These are phyloP conservation scores for Eupeodes latifasciatus DNA, from an alignment of 2,888 invertebrate species.

Conservation along the genomic window DNA sequence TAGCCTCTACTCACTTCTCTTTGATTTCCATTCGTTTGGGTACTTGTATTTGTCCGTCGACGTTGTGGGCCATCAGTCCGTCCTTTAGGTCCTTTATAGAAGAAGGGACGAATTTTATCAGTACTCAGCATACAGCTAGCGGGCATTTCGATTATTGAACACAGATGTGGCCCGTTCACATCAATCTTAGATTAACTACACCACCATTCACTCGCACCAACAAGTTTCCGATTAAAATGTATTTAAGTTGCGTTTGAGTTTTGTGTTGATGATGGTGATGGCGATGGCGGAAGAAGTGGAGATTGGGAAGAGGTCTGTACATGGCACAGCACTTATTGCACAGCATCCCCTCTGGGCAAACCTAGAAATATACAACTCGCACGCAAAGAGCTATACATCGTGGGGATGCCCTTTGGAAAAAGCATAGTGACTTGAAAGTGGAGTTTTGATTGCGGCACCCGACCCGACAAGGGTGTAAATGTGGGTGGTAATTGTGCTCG, in stretches of 20 bases:
- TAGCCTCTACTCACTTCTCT: background rate
- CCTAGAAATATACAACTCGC: background rate
- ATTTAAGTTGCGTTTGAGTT: constrained; percentile 63
- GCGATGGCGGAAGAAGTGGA: no score
- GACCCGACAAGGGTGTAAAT: background rate
- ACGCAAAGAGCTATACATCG: background rate
- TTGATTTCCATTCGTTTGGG: background rate
- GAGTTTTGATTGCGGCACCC: constrained; percentile 25
- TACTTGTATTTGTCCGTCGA: constrained; percentile 18
- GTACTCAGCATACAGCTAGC: constrained; percentile 68
- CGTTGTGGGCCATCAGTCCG: no score
- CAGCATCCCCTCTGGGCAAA: constrained; percentile 53
- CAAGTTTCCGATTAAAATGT: constrained; percentile 74
- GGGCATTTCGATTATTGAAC: constrained; percentile 75
- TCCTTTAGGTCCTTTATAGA: background rate
- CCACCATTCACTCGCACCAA: constrained; percentile 34
- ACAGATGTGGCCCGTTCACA: constrained; percentile 75
- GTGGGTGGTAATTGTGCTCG: constrained; percentile 22
- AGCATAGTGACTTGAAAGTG: constrained; percentile 54
- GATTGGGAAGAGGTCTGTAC: constrained; percentile 48
- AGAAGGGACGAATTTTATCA: constrained; percentile 67
- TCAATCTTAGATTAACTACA: constrained; percentile 76
- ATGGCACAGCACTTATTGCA: constrained; percentile 72
- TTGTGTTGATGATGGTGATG: background rate
- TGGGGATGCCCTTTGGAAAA: constrained; percentile 14